Conservation (phyloP, 2,113 vertebrate species). For the Pachypanchax playfairii region DNA sequence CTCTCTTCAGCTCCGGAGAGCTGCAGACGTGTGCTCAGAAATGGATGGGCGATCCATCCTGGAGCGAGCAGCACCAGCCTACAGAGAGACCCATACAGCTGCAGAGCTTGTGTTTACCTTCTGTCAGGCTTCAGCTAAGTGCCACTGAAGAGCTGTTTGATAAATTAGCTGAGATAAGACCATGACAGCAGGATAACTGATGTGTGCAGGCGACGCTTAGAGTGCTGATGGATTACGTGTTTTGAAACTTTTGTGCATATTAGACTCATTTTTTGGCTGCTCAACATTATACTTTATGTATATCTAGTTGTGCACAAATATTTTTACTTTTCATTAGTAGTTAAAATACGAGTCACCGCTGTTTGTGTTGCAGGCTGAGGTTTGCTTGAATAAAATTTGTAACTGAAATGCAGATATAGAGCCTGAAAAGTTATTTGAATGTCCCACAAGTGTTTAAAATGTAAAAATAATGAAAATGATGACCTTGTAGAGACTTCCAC, state of each 20-base stretch:
- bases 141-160: constrained; percentile 55
- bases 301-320: too few relatives aligned
- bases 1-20: constrained; percentile 49
- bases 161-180: constrained; percentile 55
- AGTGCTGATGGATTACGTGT: constrained; percentile 9
- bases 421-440: background rate
- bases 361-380: background rate
- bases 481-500: too few relatives aligned
- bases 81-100: constrained; percentile 33
- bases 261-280: background rate
- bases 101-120: constrained; percentile 52
- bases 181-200: constrained; percentile 22
- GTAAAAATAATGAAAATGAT: background rate
- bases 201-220: constrained; percentile 12
- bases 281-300: too few relatives aligned
- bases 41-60: constrained; percentile 50
- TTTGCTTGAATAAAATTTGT: background rate
- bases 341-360: background rate
- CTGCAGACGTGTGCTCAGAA: constrained; percentile 41
- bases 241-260: constrained; percentile 9
- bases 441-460: background rate
- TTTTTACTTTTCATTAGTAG: too few relatives aligned
- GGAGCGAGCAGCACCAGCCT: constrained; percentile 29
- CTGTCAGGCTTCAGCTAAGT: constrained; percentile 38
- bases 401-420: background rate